Evolutionary conservation across 2,797 vertebrate genomes (phyloP).

Genomic region (Syngnathus acus): DNA sequence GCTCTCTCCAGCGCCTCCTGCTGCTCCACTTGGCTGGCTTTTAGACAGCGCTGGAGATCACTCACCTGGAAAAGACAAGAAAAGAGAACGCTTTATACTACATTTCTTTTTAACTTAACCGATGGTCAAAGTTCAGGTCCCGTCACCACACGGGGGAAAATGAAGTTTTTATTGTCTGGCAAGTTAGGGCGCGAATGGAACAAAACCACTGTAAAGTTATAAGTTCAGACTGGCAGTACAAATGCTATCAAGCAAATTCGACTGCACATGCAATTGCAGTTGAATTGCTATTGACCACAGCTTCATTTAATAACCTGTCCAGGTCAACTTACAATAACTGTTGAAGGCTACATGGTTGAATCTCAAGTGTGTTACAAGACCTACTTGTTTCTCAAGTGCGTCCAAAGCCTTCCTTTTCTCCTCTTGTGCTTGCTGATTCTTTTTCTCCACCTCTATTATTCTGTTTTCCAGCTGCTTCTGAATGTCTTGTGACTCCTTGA

Average conservation of each 20-base stretch:
- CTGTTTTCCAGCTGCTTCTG: conserved; percentile 86
- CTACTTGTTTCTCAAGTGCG: conserved; percentile 82
- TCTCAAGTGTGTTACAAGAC: background rate
- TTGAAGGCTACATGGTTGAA: background rate
- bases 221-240: too few species aligned
- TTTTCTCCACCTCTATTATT: conserved; percentile 83
- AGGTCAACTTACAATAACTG: background rate
- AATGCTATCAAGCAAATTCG: too few species aligned
- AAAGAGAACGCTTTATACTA: background rate
- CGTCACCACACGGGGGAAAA: too few species aligned
- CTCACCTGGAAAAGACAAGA: conserved; percentile 62
- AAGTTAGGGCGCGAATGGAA: too few species aligned
- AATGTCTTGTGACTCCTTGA: conserved; percentile 84
- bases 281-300: too few species aligned
- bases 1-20: conserved; percentile 89
- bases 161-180: too few species aligned
- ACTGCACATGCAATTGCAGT: too few species aligned
- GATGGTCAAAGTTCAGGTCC: too few species aligned
- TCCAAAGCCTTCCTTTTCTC: conserved; percentile 82
- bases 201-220: too few species aligned
- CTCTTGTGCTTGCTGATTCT: conserved; percentile 82
- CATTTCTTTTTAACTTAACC: background rate
- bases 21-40: conserved; percentile 80
- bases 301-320: background rate
- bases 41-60: conserved; percentile 82